Conservation (phyloP, 2,888 invertebrate genomes). For the Caenorhabditis macrosperma region DNA sequence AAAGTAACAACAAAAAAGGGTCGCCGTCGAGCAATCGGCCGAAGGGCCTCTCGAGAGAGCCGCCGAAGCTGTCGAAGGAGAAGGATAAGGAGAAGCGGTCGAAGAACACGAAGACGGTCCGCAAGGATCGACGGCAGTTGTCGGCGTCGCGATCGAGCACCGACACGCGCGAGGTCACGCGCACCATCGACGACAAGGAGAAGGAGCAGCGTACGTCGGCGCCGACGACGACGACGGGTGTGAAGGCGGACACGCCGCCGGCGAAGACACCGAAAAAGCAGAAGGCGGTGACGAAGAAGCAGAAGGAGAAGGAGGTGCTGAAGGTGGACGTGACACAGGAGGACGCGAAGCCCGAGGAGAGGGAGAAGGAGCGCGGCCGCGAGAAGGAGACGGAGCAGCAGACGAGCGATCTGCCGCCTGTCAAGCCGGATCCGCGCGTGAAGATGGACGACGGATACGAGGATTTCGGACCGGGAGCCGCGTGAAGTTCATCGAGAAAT, state of each 20-base stretch:
- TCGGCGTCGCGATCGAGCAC: not conserved
- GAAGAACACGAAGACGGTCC: slow-evolving; percentile 14
- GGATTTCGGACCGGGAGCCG: slow-evolving; percentile 27
- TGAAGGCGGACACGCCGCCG: not conserved
- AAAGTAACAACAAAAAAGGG: not conserved
- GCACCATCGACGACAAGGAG: slow-evolving; percentile 2
- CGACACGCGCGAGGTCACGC: too few species aligned
- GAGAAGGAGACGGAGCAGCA: slow-evolving; percentile 3
- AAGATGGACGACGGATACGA: slow-evolving; percentile 39
- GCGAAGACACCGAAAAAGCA: slow-evolving; percentile 17
- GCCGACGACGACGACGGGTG: not conserved
- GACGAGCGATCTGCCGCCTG: not conserved
- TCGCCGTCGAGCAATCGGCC: not conserved
- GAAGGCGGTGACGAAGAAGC: not conserved
- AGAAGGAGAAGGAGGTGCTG: slow-evolving; percentile 14
- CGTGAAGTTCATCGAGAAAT: too few species aligned
- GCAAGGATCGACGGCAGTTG: not conserved
- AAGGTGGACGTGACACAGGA: slow-evolving; percentile 32
- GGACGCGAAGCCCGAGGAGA: not conserved
- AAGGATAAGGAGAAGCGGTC: not conserved
- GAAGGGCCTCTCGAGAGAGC: not conserved
- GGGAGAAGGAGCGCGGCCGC: not conserved
- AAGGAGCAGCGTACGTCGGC: slow-evolving; percentile 14
- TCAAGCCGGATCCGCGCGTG: slow-evolving; percentile 19
- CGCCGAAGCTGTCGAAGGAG: slow-evolving; percentile 11